Conservation (phyloP, 2,888 invertebrate species). For the Conus canariensis region DNA sequence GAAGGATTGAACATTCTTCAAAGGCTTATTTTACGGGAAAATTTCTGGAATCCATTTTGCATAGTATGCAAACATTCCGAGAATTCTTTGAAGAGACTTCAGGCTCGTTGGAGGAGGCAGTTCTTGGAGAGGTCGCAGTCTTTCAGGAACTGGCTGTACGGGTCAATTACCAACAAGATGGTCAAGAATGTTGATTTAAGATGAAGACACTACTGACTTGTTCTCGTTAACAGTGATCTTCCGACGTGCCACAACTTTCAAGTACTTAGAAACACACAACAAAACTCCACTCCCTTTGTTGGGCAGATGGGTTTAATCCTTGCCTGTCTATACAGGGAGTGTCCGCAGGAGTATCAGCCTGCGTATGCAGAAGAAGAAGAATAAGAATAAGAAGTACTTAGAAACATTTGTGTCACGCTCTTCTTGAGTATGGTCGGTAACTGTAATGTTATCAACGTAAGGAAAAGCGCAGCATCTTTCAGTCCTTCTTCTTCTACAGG, state of each 20-base stretch:
- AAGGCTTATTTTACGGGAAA: constrained; percentile 32
- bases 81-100: constrained; percentile 12
- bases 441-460: too few relatives aligned
- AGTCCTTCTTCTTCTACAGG: neutral
- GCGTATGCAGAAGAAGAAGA: too few relatives aligned
- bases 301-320: too few relatives aligned
- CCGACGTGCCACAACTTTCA: too few relatives aligned
- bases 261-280: too few relatives aligned
- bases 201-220: neutral
- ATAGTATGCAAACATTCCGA: constrained; percentile 43
- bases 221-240: neutral
- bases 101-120: neutral
- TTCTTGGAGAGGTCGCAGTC: neutral
- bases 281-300: too few relatives aligned
- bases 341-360: too few relatives aligned
- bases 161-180: neutral
- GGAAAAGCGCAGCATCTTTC: too few relatives aligned
- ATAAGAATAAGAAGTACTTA: too few relatives aligned
- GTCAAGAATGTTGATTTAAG: neutral
- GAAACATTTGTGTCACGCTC: too few relatives aligned
- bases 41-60: constrained; percentile 30
- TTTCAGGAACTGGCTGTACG: neutral
- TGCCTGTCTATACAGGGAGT: too few relatives aligned
- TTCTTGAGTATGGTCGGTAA: too few relatives aligned
- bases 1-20: constrained; percentile 19